Conservation (phyloP, 2,888 invertebrate species). For the Conops quadrifasciatus region DNA sequence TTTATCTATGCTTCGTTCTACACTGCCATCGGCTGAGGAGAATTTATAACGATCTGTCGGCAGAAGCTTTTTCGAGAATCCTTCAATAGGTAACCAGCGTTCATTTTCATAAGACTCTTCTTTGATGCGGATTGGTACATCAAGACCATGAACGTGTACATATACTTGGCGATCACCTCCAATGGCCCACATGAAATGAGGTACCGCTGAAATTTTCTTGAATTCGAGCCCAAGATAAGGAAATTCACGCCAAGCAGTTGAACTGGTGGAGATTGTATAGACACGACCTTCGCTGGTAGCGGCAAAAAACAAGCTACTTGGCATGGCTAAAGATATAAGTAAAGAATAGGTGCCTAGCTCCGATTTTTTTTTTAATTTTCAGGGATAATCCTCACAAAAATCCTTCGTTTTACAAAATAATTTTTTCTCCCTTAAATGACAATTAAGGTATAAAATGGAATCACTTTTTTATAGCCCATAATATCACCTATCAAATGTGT, state of each 20-base stretch:
- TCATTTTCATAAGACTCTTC: conserved; percentile 94
- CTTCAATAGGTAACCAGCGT: conserved; percentile 90
- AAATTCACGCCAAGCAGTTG: conserved; percentile 86
- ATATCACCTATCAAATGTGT: too few species aligned
- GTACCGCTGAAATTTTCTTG: conserved; percentile 85
- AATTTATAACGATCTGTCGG: conserved; percentile 90
- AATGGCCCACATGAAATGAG: conserved; percentile 90
- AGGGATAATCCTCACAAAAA: too few species aligned
- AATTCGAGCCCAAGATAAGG: conserved; percentile 87
- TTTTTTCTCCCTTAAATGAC: too few species aligned
- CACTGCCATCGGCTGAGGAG: conserved; percentile 84
- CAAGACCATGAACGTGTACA: conserved; percentile 87
- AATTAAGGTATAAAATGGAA: too few species aligned
- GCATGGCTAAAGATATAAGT: conserved; percentile 66
- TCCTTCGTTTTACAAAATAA: too few species aligned
- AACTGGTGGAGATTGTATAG: conserved; percentile 82
- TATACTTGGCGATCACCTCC: conserved; percentile 94
- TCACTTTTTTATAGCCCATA: too few species aligned
- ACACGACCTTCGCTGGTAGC: conserved; percentile 90
- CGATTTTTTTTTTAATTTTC: too few species aligned
- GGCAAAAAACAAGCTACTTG: conserved; percentile 80
- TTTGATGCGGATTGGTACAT: conserved; percentile 88
- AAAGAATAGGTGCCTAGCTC: too few species aligned
- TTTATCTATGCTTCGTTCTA: conserved; percentile 79
- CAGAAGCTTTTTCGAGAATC: conserved; percentile 82